These are phyloP conservation scores for Micromys minutus DNA, from an alignment of 2,113 vertebrate species.

Conservation along the genomic window DNA sequence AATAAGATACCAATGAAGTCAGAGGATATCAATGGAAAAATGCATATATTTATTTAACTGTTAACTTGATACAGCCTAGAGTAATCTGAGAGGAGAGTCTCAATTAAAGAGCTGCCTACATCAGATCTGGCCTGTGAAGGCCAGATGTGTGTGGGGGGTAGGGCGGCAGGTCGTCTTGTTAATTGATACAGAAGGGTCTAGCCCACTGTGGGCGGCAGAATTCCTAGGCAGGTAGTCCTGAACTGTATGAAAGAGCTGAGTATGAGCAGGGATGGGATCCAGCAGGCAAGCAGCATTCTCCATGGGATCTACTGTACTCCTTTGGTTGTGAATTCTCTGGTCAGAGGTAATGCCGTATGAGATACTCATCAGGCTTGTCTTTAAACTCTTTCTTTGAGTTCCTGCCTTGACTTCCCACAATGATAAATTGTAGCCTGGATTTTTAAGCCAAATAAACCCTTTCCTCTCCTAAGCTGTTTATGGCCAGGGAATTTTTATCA, in stretches of 20 bases:
- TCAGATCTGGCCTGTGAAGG: not conserved
- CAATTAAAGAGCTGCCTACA: not conserved
- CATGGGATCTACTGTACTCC: not conserved
- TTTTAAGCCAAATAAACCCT: not conserved
- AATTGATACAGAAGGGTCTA: not conserved
- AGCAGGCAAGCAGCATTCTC: not conserved
- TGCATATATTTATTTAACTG: not conserved
- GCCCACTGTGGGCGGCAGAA: not conserved
- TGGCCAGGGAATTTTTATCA: not conserved
- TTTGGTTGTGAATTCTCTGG: not conserved
- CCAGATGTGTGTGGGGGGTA: not conserved
- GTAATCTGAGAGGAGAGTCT: not conserved
- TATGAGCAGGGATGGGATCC: too few relatives aligned
- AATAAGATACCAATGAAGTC: not conserved
- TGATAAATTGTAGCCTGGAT: not conserved
- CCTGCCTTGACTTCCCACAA: not conserved
- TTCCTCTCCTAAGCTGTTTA: not conserved
- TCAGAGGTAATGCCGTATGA: not conserved
- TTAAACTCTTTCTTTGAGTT: not conserved
- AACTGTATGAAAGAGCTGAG: not conserved
- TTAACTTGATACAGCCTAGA: not conserved
- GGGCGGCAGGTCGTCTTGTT: not conserved
- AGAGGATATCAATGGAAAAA: not conserved
- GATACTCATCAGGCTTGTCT: not conserved
- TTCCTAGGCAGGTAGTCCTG: not conserved